phyloP scores from a whole-genome alignment of 2,888 invertebrate species.

The Erebia ligea region DNA sequence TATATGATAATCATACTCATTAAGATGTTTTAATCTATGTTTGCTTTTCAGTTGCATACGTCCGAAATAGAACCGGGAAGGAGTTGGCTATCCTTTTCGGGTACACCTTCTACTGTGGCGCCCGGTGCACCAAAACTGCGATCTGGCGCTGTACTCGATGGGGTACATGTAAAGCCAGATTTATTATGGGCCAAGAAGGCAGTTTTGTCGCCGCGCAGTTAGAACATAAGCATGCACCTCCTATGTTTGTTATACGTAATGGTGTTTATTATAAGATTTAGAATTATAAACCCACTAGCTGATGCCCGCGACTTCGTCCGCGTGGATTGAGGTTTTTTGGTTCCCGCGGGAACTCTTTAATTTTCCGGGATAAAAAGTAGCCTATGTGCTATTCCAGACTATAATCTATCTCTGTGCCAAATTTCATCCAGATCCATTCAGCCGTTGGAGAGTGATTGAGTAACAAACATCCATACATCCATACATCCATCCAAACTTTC shows the following conservation, averaged over 20 bases:
- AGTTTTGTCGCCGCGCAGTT: conserved; percentile 35
- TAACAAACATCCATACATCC: no score
- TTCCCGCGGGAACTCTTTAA: no score
- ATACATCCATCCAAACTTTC: not conserved
- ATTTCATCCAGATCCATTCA: no score
- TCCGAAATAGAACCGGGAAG: conserved; percentile 45
- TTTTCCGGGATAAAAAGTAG: no score
- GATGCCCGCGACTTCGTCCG: not conserved
- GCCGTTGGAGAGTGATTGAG: no score
- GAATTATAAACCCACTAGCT: not conserved
- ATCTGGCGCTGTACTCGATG: conserved; percentile 49
- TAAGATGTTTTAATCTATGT: not conserved
- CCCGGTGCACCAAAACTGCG: conserved; percentile 35
- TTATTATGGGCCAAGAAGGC: conserved; percentile 39
- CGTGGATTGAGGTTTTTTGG: not conserved
- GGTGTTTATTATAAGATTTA: conserved; percentile 44
- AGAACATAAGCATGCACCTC: conserved; percentile 43
- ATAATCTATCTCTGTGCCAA: no score
- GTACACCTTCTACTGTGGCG: conserved; percentile 48
- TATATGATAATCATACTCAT: no score
- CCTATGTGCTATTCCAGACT: no score
- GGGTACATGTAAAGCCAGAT: conserved; percentile 45
- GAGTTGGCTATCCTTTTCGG: conserved; percentile 47
- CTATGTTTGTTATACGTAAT: conserved; percentile 40
- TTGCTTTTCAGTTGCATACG: conserved; percentile 45